phyloP scores from a whole-genome alignment of 2,888 invertebrate genomes.

The Chloromyia formosa region DNA sequence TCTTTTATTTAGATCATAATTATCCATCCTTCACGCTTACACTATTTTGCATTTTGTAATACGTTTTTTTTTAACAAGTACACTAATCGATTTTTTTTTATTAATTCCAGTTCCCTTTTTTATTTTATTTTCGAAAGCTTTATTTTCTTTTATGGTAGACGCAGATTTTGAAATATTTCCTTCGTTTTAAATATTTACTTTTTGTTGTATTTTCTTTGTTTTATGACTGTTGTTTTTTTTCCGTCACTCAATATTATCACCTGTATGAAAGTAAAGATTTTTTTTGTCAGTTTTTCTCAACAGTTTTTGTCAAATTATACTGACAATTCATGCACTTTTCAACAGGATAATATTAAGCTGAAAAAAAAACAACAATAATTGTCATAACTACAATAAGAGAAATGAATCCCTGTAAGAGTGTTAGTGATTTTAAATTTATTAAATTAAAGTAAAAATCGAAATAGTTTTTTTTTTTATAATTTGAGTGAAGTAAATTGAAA shows the following conservation, averaged over 20 bases:
- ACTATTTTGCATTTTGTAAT: not conserved
- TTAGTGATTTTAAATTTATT: too few relatives aligned
- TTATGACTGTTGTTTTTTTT: not conserved
- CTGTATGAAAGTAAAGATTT: too few relatives aligned
- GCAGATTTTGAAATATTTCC: conserved; percentile 1
- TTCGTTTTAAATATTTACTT: not conserved
- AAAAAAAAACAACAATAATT: too few relatives aligned
- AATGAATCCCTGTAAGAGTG: conserved; percentile 10
- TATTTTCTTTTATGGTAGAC: conserved; percentile 22
- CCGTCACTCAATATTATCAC: too few relatives aligned
- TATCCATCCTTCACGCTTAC: not conserved
- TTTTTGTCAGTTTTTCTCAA: too few relatives aligned
- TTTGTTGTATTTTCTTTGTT: not conserved
- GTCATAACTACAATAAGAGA: not conserved
- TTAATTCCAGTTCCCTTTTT: not conserved
- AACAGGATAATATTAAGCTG: too few relatives aligned
- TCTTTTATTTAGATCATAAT: conserved; percentile 7
- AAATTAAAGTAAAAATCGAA: too few relatives aligned
- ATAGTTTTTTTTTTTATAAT: too few relatives aligned
- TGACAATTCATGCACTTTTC: too few relatives aligned
- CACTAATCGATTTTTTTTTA: not conserved
- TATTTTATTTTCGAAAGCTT: not conserved
- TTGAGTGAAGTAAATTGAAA: too few relatives aligned
- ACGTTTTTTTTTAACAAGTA: not conserved
- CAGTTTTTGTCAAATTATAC: too few relatives aligned